Base-by-base conservation (phyloP, 53 echinoderm and acorn worm genomes). In the Temnopleurus reevesii region DNA sequence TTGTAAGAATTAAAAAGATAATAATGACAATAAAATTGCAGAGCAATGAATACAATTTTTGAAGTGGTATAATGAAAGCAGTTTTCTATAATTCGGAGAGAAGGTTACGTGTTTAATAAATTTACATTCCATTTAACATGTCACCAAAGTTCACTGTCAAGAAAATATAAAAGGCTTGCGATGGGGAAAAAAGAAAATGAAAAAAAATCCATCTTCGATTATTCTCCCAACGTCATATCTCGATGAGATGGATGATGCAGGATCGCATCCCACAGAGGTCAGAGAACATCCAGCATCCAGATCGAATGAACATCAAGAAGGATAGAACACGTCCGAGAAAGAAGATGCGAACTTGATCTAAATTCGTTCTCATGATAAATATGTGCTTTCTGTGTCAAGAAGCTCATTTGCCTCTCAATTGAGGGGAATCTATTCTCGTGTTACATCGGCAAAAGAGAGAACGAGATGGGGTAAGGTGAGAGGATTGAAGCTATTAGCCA, bases 381-480 rank as follows among this genome's bases (percentile, higher is more conserved):
- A 23, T 71, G 71, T 71, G 71, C 71, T 71, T 71, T 71, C 71
- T 71, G 23, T 71, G 71, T 71, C 71, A 71, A 71, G 71, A 41
- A 27, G 41, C 71, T 4, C 71, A 41, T 71, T 71, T 12, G 36
- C 71, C 1, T 41, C 41, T 71, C 71, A 41, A 38, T 71, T 41
- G 71, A 34, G 26, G 71, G 28, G 41, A 71, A 38, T 41, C 71
- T 1, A 71, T 23, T 36, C 71, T 71, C 71, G 21, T 41, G 23
- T 71, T 71, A 71, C 71, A 38, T 19, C 38, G 41, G n/a, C 43
- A 71, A 71, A 41, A 38, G 21, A 21, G 2, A 21, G 41, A 71
- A 23, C 41, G 7, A 41, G 9, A 41, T 41, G n/a, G 38, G 41
- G 41, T 41, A 12, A 21, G 38, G 4, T 71, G 41, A n/a, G 36